Evolutionary conservation across 2,113 vertebrate genomes (phyloP), one percentile per base, ranked within the genome.

Genomic region (Dryoscopus gambensis): DNA sequence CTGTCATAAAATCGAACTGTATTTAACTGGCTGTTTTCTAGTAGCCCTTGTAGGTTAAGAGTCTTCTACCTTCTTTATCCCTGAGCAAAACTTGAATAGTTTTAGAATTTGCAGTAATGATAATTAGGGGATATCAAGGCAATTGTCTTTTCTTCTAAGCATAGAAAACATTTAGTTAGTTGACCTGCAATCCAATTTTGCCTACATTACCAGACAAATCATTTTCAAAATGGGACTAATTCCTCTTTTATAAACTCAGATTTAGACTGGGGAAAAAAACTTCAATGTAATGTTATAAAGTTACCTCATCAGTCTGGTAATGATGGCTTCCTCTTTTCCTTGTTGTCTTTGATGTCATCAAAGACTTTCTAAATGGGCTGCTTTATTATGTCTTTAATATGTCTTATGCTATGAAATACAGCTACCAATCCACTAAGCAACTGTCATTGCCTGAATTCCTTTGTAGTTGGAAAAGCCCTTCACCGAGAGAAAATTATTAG

Each of bases 151-250:
- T 84, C 3, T 81, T 69, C 62, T 89, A 74, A n/a, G 31, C 75
- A 74, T 44, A 57, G 63, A 40, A 83, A 60, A 5, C 22, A 37
- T 84, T 93, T 88, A 42, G 30, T 62, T 56, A 62, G 10, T n/a
- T 46, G 8, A 68, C 65, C 49, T 90, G 75, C 35, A n/a, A 65
- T 94, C 35, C 9, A 33, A 3, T 92, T 94, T 87, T 64, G 28
- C 71, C 52, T 75, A n/a, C 64, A 84, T 80, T 87, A 46, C 16
- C 31, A 60, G n/a, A 69, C 6, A 59, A 92, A 93, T 17, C 5
- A 39, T 77, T 97, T 96, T 94, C 18, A 49, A 71, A 65, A 74
- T 87, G 53, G 65, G 56, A 94, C 67, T 57, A 40, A 56, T 91
- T 80, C 14, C 10, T 80, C 55, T 78, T 73, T 90, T 47, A 28